phyloP scores from a whole-genome alignment of 2,888 invertebrate genomes.

The Mimas tiliae region DNA sequence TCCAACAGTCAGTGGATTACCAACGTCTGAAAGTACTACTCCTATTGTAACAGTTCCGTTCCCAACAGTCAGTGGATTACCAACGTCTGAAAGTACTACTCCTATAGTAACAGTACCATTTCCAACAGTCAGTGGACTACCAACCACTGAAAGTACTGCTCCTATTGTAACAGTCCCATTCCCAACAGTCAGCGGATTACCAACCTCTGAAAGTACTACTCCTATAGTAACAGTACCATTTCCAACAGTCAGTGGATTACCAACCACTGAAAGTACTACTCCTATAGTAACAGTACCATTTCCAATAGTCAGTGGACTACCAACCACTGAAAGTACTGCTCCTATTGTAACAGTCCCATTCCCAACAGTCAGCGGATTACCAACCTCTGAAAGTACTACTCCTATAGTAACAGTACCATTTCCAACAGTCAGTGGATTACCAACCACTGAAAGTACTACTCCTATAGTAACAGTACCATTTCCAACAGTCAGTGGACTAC shows the following conservation, averaged over 20 bases:
- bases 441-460: slow-evolving; percentile 18
- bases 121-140: slow-evolving; percentile 23
- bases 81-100: slow-evolving; percentile 15
- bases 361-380: not conserved
- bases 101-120: slow-evolving; percentile 27
- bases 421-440: slow-evolving; percentile 9
- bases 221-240: slow-evolving; percentile 24
- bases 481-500: not conserved
- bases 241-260: not conserved
- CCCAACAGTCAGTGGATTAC: slow-evolving; percentile 8
- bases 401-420: slow-evolving; percentile 21
- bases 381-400: not conserved
- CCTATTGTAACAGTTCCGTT: slow-evolving; percentile 24
- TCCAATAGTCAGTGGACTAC: not conserved
- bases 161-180: slow-evolving; percentile 28
- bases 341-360: not conserved
- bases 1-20: slow-evolving; percentile 25
- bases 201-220: slow-evolving; percentile 13
- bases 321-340: not conserved
- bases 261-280: not conserved
- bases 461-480: slow-evolving; percentile 28
- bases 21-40: slow-evolving; percentile 13
- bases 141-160: slow-evolving; percentile 11
- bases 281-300: not conserved
- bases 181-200: slow-evolving; percentile 26